These are phyloP conservation scores for Brachymystax lenok DNA, from an alignment of 2,797 vertebrate species.

Conservation along the genomic window DNA sequence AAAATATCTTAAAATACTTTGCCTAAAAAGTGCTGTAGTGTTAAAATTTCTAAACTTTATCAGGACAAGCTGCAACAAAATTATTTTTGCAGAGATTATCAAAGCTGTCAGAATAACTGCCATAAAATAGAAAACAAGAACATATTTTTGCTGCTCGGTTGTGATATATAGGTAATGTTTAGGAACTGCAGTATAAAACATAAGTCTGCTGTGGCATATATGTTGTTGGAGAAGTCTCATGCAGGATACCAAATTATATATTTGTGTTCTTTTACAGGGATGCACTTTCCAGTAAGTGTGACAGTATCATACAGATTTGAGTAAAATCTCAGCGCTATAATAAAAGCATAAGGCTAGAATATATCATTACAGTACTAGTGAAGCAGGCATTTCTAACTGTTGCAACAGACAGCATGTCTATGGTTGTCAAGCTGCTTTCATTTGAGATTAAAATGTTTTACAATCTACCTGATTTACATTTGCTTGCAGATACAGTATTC, in stretches of 20 bases:
- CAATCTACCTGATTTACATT: constrained; percentile 15
- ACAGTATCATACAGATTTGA: constrained; percentile 58
- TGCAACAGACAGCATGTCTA: constrained; percentile 31
- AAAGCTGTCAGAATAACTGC: constrained; percentile 40
- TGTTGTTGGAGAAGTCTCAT: constrained; percentile 5
- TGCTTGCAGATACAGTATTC: constrained; percentile 48
- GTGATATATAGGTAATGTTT: constrained; percentile 58
- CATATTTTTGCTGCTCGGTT: constrained; percentile 32
- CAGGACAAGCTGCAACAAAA: constrained; percentile 50
- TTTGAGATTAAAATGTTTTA: not conserved
- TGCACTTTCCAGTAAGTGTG: constrained; percentile 51
- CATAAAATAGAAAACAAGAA: constrained; percentile 17
- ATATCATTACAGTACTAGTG: not conserved
- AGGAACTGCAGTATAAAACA: constrained; percentile 45
- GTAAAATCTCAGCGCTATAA: not conserved
- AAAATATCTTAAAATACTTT: constrained; percentile 79
- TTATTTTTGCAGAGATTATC: constrained; percentile 34
- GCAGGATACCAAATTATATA: not conserved
- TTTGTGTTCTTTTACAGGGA: not conserved
- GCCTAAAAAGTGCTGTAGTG: constrained; percentile 80
- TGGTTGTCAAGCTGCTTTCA: constrained; percentile 37
- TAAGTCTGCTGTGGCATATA: constrained; percentile 5
- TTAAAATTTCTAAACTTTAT: constrained; percentile 74
- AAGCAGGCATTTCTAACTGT: constrained; percentile 6
- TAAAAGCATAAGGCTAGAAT: not conserved